phyloP scores from a whole-genome alignment of 2,888 invertebrate genomes.

The Erebia aethiops region DNA sequence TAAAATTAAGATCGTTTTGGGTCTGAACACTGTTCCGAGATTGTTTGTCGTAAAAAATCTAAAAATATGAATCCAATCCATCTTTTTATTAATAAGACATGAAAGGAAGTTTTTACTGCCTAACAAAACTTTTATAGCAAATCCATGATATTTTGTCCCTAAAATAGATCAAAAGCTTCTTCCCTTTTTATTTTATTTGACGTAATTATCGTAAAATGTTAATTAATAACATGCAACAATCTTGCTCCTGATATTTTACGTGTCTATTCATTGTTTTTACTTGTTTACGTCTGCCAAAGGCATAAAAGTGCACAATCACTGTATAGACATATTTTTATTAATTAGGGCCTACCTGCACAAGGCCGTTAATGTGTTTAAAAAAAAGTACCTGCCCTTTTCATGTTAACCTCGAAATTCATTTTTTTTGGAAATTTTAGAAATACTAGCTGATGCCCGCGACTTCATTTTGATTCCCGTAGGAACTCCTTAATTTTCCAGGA shows the following conservation, averaged over 20 bases:
- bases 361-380: too few relatives aligned
- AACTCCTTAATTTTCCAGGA: too few relatives aligned
- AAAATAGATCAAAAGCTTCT: constrained; percentile 43
- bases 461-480: too few relatives aligned
- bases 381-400: too few relatives aligned
- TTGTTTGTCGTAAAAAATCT: constrained; percentile 25
- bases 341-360: too few relatives aligned
- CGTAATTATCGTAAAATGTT: not conserved
- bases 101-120: constrained; percentile 28
- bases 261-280: not conserved
- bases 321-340: too few relatives aligned
- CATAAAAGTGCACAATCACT: too few relatives aligned
- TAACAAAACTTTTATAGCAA: constrained; percentile 35
- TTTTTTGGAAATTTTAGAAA: too few relatives aligned
- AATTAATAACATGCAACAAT: not conserved
- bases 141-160: constrained; percentile 30
- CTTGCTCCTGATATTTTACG: not conserved
- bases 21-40: not conserved
- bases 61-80: constrained; percentile 24
- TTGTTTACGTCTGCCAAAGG: too few relatives aligned
- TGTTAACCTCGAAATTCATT: too few relatives aligned
- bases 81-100: constrained; percentile 24
- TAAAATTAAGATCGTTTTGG: not conserved
- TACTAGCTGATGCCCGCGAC: too few relatives aligned
- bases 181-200: constrained; percentile 25